phyloP scores from a whole-genome alignment of 2,113 vertebrate genomes.

The Sapayoa aenigma region DNA sequence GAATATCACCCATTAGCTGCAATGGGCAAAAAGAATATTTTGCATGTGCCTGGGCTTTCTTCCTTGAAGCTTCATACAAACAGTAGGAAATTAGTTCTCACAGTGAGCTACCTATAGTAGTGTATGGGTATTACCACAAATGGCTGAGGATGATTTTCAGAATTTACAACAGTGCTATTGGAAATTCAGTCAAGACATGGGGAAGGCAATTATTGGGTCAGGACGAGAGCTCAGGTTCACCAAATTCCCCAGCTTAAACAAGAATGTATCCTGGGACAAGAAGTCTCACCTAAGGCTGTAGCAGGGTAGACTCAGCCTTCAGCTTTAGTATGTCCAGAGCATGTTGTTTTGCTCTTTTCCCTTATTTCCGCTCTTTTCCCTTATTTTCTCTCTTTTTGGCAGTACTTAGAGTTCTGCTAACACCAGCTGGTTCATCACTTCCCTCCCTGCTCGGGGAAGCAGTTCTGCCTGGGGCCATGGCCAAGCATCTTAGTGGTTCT shows the following conservation, averaged over 20 bases:
- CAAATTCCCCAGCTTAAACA: background rate
- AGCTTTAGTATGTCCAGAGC: background rate
- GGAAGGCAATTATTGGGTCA: background rate
- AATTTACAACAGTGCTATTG: background rate
- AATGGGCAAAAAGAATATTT: background rate
- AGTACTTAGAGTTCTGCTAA: background rate
- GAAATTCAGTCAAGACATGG: background rate
- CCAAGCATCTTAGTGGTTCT: background rate
- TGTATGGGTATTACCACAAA: background rate
- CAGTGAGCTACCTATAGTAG: background rate
- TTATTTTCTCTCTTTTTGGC: background rate
- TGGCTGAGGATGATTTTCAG: background rate
- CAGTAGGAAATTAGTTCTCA: background rate
- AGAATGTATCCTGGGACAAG: background rate
- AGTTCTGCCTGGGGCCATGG: background rate
- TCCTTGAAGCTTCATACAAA: background rate
- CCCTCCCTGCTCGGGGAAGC: background rate
- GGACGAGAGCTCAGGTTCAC: background rate
- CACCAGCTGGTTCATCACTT: background rate
- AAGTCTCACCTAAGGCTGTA: background rate
- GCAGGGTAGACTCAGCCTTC: background rate
- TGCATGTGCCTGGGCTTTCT: background rate
- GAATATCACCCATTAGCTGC: background rate
- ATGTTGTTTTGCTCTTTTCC: rapidly evolving
- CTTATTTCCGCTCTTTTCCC: background rate